Evolutionary conservation across 1,140 invertebrate genomes (phyloP).

Genomic region (Tetragnatha versicolor): DNA sequence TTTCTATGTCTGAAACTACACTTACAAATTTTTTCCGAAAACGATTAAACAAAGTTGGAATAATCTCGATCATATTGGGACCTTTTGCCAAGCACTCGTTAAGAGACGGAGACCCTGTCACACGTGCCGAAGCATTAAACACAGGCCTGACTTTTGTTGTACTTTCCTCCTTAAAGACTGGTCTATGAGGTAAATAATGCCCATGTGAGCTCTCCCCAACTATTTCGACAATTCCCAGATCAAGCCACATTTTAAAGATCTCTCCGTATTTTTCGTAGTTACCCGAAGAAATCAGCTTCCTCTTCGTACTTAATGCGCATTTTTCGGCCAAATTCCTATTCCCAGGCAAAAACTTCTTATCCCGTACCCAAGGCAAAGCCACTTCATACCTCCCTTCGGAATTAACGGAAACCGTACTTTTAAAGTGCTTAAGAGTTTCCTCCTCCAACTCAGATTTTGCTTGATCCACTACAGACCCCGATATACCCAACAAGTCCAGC

Average conservation of each 20-base stretch:
- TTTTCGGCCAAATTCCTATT: neutral
- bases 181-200: constrained; percentile 17
- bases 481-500: constrained; percentile 19
- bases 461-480: neutral
- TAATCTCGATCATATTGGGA: constrained; percentile 3
- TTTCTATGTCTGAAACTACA: neutral
- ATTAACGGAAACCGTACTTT: neutral
- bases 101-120: neutral
- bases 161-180: constrained; percentile 8
- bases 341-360: neutral
- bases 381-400: constrained; percentile 19
- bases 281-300: neutral
- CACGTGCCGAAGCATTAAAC: neutral
- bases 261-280: neutral
- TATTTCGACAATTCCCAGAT: neutral
- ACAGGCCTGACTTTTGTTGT: neutral
- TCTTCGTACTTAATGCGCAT: neutral
- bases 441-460: constrained; percentile 4
- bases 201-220: neutral
- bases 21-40: neutral
- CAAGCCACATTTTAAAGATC: neutral
- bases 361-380: neutral
- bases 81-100: neutral
- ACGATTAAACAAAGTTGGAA: neutral
- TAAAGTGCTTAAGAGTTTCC: neutral